Base-by-base conservation (phyloP, 2,888 invertebrate genomes). In the Auanema freiburgensis region DNA sequence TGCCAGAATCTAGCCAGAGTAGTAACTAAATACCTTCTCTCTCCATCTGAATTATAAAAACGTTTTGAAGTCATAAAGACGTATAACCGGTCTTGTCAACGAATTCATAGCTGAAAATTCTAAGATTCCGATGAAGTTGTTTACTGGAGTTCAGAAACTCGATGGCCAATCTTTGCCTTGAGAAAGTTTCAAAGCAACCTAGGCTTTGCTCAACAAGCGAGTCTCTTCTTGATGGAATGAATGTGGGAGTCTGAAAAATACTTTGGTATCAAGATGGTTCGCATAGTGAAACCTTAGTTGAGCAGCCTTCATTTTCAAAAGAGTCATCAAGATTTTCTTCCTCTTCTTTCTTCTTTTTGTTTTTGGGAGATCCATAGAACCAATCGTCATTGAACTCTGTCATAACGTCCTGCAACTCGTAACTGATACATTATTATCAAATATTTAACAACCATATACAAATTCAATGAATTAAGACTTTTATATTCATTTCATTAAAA, bases 1-100 rank as follows among this genome's bases (percentile, higher is more conserved):
- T 42, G 23, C 59, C 68, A 74, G 55, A 77, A 77, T 11, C 63
- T 44, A 2, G 64, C 53, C 18, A 75, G 21, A 12, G 64, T 64
- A 18, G 64, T 59, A 10, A 59, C 64, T 0, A 64, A 16, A 53
- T 64, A 64, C 24, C 59, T 23, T 43, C 63, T 41, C 18, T 54
- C 58, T 24, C 63, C 63, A 21, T 14, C 62, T 62, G 46, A 21
- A 33, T 33, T 5, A 5, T 33, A 5, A 33, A 33, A 33, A 33
- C 33, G 33, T 3, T 33, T 33, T 33, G 4, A 5, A 33, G 33
- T 33, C 33, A 33, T n/a, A 46, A 11, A 10, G 14, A 57, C 44
- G 25, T 21, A 40, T n/a, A 10, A 59, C 16, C n/a, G 23, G 12
- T 40, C 42, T 57, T 57, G 42, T 46, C 56, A 1, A 50, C 21